Evolutionary conservation across 2,113 vertebrate species (phyloP), one percentile per base, ranked within the genome.

Genomic region (Anarrhichthys ocellatus): DNA sequence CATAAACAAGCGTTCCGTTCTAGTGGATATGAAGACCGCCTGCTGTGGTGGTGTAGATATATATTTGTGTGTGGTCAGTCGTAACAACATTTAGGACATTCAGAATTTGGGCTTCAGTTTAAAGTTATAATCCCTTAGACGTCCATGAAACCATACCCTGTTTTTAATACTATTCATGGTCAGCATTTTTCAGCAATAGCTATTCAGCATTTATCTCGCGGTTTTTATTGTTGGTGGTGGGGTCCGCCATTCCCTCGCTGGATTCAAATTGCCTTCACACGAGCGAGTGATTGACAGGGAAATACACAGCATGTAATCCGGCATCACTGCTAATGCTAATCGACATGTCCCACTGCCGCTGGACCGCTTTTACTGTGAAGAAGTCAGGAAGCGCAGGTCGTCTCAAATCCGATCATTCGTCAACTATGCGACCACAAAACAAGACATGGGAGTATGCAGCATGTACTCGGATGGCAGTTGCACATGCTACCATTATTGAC

Each of bases 41-140:
- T 34, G 59, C 59, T 44, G 58, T 62, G 44, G 52, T 11, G 36
- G 56, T 29, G 58, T 32, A 74, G 38, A 63, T 63, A 64, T 18
- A 64, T 3, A 61, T 15, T 18, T 62, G 29, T 71, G 73, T 56
- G 42, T 42, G n/a, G n/a, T 44, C 61, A 80, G 29, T 82, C 61
- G 38, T 17, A 24, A 77, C 17, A 50, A 78, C 52, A 76, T 75
- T 70, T 9, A 70, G 20, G 32, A 73, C 54, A 65, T 65, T 78
- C 58, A 61, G 29, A 20, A 70, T 54, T 56, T 73, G n/a, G 40
- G 52, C 76, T 68, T 8, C 1, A 50, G 18, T 65, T 71, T 62
- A 42, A 73, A 54, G 78, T 77, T 78, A 46, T 68, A 82, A 81
- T 82, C 75, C 71, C 50, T 44, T 32, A 46, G 32, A 62, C 70